A percentile compares a stretch with the other conserved stretches of the same genome.
These are phyloP conservation scores for Tursiops truncatus DNA, from an alignment of 2,113 vertebrate species.

Conservation along the genomic window DNA sequence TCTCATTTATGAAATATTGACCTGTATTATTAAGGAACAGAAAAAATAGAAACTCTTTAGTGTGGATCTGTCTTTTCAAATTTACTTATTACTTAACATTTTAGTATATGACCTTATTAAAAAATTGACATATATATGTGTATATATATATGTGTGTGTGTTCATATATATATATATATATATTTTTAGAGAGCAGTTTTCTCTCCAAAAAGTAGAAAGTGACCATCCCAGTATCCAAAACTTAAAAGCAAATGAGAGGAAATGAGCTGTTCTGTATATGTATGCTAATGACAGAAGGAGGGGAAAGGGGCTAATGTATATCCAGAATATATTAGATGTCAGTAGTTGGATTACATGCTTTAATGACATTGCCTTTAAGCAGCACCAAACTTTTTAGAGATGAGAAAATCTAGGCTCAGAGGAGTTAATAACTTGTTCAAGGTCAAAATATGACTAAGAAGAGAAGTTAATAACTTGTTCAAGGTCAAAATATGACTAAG, in stretches of 20 bases:
- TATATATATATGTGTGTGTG: background rate
- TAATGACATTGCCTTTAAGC: background rate
- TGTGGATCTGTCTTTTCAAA: background rate
- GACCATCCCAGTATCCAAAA: background rate
- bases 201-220: background rate
- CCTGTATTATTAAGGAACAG: background rate
- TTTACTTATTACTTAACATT: background rate
- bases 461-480: background rate
- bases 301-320: background rate
- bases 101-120: background rate
- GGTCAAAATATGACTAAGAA: background rate
- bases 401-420: background rate
- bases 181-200: background rate
- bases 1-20: background rate
- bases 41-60: background rate
- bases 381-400: background rate
- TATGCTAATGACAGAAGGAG: background rate
- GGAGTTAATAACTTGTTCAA: background rate
- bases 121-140: background rate
- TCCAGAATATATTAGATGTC: background rate
- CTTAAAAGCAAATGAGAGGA: conserved; percentile 7
- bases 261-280: background rate
- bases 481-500: background rate
- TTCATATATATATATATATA: background rate
- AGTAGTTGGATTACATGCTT: background rate